These are phyloP conservation scores for Notothenia rossii DNA, from an alignment of 2,113 vertebrate genomes.

Conservation along the genomic window DNA sequence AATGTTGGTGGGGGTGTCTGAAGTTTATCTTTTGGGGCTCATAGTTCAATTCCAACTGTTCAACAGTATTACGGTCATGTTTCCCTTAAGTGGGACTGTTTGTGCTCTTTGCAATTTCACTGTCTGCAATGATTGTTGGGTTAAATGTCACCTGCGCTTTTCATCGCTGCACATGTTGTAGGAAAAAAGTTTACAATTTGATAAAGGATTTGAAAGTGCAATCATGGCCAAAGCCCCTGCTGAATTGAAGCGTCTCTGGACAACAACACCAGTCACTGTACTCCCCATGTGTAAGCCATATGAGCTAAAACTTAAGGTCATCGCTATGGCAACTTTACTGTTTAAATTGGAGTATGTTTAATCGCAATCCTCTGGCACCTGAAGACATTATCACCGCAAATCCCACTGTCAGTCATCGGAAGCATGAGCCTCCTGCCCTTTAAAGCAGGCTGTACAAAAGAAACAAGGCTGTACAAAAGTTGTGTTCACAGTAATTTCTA, in stretches of 20 bases:
- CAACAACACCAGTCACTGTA: conserved; percentile 60
- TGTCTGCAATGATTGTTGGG: background rate
- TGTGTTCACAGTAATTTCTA: conserved; percentile 41
- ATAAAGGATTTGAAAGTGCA: conserved; percentile 60
- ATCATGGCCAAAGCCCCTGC: conserved; percentile 45
- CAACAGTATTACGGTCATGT: conserved; percentile 53
- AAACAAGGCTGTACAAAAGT: conserved; percentile 31
- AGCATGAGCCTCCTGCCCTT: conserved; percentile 79
- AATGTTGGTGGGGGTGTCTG: conserved; percentile 34
- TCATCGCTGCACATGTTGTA: conserved; percentile 5
- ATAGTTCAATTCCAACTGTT: conserved; percentile 56
- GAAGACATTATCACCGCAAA: conserved; percentile 82
- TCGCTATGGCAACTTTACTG: conserved; percentile 79
- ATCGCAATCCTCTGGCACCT: conserved; percentile 81
- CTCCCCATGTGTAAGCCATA: conserved; percentile 18
- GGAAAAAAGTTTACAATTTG: conserved; percentile 54
- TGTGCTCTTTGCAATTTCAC: background rate
- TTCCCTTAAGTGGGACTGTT: conserved; percentile 25
- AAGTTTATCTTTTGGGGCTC: conserved; percentile 50
- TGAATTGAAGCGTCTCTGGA: conserved; percentile 45
- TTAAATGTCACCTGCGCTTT: conserved; percentile 50
- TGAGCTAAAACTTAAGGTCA: conserved; percentile 79
- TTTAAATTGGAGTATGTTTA: conserved; percentile 81
- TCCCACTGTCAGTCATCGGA: conserved; percentile 75
- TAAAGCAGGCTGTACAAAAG: conserved; percentile 43